A percentile compares a stretch with the other conserved stretches of the same genome.
Conservation (phyloP, 2,888 invertebrate species). For the Chouioia cunea region DNA sequence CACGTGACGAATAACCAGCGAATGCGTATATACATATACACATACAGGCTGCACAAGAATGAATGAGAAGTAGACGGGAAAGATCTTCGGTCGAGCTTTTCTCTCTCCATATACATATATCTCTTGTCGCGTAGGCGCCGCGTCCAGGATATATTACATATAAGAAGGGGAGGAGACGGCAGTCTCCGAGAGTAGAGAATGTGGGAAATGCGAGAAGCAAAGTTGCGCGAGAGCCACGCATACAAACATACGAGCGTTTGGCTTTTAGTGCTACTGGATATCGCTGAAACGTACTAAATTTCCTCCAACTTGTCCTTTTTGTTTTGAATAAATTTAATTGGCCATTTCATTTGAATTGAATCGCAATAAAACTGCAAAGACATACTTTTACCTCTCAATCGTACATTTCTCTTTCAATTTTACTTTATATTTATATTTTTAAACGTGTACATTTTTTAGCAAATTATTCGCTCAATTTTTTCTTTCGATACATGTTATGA, state of each 20-base stretch:
- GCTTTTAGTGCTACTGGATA: slow-evolving; percentile 2
- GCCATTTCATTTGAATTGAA: no score
- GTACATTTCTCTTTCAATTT: no score
- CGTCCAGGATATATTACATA: slow-evolving; percentile 7
- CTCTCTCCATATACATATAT: slow-evolving; percentile 28
- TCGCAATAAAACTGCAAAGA: no score
- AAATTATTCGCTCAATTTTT: no score
- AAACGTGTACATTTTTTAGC: no score
- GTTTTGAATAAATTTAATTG: not conserved
- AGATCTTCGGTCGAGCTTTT: not conserved
- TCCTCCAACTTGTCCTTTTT: not conserved
- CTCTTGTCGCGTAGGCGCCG: slow-evolving; percentile 5
- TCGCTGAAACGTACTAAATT: slow-evolving; percentile 1
- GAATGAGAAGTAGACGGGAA: slow-evolving; percentile 30
- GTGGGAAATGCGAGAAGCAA: not conserved
- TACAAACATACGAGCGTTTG: not conserved
- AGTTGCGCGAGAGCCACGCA: not conserved
- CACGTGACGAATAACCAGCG: slow-evolving; percentile 42
- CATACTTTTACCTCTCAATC: no score
- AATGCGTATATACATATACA: slow-evolving; percentile 1
- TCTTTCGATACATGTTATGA: no score
- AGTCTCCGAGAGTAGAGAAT: no score
- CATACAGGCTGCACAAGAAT: slow-evolving; percentile 15
- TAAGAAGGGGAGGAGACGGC: not conserved
- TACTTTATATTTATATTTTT: no score